A percentile compares a stretch with the other conserved stretches of the same genome.
Evolutionary conservation across 2,113 vertebrate species (phyloP).

Genomic region (Podarcis raffonei): DNA sequence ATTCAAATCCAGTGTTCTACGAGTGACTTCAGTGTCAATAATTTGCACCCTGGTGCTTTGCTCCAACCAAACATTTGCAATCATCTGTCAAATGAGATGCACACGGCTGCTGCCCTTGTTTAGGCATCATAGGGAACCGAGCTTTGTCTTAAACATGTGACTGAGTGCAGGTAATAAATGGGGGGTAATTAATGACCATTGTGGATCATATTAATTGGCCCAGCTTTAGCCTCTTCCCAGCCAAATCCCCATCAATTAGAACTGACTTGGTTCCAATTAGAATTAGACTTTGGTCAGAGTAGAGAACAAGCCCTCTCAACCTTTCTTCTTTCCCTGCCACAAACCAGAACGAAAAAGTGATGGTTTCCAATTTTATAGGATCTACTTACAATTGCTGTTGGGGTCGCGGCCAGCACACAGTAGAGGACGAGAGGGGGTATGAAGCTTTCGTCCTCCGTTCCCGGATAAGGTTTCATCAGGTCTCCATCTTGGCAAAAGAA

Average conservation of each 20-base stretch:
- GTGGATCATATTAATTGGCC: constrained; percentile 12
- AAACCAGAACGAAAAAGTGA: constrained; percentile 32
- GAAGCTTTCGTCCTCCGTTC: constrained; percentile 92
- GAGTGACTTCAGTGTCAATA: constrained; percentile 27
- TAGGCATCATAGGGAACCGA: constrained; percentile 15
- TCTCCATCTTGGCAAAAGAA: constrained; percentile 98
- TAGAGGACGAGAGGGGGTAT: constrained; percentile 94
- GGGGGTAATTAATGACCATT: constrained; percentile 36
- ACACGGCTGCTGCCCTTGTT: constrained; percentile 43
- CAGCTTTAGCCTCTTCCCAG: background rate
- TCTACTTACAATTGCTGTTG: constrained; percentile 91
- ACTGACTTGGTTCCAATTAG: background rate
- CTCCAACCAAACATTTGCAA: constrained; percentile 37
- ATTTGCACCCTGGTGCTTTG: background rate
- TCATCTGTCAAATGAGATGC: constrained; percentile 33
- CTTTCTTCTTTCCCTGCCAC: background rate
- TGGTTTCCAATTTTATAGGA: background rate
- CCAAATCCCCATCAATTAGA: constrained; percentile 42
- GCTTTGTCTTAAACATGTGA: constrained; percentile 39
- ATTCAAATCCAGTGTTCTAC: constrained; percentile 21
- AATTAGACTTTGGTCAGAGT: constrained; percentile 8
- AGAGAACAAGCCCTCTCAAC: background rate
- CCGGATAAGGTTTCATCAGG: constrained; percentile 97
- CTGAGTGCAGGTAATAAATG: constrained; percentile 56
- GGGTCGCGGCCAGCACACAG: constrained; percentile 91